Percentiles rank a stretch among this genome's conserved stretches.
phyloP scores from a whole-genome alignment of 2,113 vertebrate species.

The Chamaetylas fuelleborni region DNA sequence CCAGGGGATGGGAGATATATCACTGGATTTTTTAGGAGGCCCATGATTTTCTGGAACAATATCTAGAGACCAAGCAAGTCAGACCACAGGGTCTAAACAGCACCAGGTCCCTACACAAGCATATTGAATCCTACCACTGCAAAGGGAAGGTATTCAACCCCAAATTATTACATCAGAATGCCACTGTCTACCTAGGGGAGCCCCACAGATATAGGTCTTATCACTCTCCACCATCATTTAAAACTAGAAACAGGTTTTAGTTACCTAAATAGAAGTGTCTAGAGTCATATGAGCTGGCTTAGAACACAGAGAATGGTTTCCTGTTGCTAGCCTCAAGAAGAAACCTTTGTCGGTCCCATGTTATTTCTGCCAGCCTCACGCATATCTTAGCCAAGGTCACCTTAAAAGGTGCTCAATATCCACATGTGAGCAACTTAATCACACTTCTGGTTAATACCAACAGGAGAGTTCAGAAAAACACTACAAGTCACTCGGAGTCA shows the following conservation, averaged over 20 bases:
- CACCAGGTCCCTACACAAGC: neutral
- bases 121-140: neutral
- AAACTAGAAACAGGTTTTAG: neutral
- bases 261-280: neutral
- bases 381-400: neutral
- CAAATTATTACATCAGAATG: neutral
- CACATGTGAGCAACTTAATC: neutral
- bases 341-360: neutral
- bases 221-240: neutral
- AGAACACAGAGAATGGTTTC: neutral
- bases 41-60: neutral
- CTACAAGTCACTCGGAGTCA: neutral
- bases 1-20: neutral
- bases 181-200: neutral
- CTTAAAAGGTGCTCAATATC: neutral
- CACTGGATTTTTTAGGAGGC: neutral
- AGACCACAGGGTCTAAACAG: neutral
- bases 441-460: neutral
- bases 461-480: neutral
- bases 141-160: neutral
- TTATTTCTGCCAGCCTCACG: neutral
- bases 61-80: neutral
- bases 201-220: accelerated
- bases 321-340: neutral
- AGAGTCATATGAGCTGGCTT: neutral